Base-by-base conservation (phyloP, 2,888 invertebrate genomes). In the Leptodirus hochenwartii region DNA sequence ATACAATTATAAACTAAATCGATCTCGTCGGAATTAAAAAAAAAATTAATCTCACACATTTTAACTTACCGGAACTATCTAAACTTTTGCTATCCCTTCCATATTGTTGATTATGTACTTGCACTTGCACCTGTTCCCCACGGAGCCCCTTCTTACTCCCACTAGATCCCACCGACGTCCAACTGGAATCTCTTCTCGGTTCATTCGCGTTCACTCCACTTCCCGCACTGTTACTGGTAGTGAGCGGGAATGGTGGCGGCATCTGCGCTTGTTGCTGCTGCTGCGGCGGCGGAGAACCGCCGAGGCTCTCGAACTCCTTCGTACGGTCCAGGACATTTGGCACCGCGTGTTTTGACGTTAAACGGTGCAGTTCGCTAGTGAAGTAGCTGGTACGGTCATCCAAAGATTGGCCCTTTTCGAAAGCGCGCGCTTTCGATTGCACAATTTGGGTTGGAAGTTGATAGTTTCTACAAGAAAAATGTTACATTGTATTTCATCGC, bases 301-400 rank as follows among this genome's bases (percentile, higher is more conserved):
- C 27, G 43, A 39, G 5, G 43, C 43, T 66, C 49, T 79, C 80
- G 47, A 76, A 79, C 54, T 79, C 79, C 43, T 68, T 64, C 35
- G 74, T 64, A 6, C 77, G 56, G 34, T 73, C 64, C 30, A 72
- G 74, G n/a, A 79, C 79, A 47, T 75, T 77, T 15, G 78, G 77
- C 40, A 73, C 73, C 26, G 73, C 68, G 23, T 66, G 58, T 45
- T 78, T 70, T 44, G 69, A 66, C 34, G 69, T 66, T 27, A 80
- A 53, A 27, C 58, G 45, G 14, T 57, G 64, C 41, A 77, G 55
- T 47, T 78, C 77, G 41, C 75, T 74, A 31, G 68, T 65, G 39
- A 69, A 74, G 28, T 69, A 63, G 43, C 67, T 69, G 15, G 73
- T 75, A 30, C 75, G 62, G 40, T 71, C 64, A 35, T 64, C 64